Evolutionary conservation across 92 coral and sea anemone genomes (phyloP).

Genomic region (Epizoanthus stellaris): DNA sequence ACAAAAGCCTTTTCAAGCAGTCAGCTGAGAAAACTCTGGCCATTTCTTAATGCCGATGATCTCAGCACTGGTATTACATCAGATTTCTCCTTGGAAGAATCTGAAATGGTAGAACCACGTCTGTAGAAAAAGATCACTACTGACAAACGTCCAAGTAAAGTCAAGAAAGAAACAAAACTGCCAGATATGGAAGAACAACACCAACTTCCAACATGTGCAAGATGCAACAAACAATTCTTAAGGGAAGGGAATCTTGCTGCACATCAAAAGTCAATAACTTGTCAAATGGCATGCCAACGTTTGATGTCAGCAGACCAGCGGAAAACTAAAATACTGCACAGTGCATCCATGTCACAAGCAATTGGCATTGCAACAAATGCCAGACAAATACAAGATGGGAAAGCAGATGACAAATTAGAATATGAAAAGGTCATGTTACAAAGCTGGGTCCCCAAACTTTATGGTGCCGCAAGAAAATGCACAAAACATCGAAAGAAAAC

Average conservation of each 20-base stretch:
- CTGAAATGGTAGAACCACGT: neutral
- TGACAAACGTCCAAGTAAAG: neutral
- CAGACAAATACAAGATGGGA: neutral
- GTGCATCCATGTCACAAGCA: too few species aligned
- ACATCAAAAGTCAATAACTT: neutral
- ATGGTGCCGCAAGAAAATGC: neutral
- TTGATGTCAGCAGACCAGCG: neutral
- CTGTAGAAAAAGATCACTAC: neutral
- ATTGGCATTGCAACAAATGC: neutral
- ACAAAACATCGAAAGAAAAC: neutral
- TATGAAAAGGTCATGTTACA: neutral
- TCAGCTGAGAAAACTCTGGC: conserved; percentile 34
- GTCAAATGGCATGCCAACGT: neutral
- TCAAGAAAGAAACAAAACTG: neutral
- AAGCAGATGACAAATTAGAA: neutral
- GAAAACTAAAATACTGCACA: too few species aligned
- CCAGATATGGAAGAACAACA: neutral
- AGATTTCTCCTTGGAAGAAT: neutral
- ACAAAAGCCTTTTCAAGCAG: neutral
- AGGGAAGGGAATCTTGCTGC: neutral
- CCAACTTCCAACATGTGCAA: neutral
- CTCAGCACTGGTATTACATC: neutral
- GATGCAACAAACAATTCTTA: neutral
- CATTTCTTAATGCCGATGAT: neutral
- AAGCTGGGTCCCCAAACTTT: neutral